Percentiles rank a stretch among this genome's conserved stretches.
phyloP scores from a whole-genome alignment of 2,113 vertebrate genomes.

The Scatophagus argus region DNA sequence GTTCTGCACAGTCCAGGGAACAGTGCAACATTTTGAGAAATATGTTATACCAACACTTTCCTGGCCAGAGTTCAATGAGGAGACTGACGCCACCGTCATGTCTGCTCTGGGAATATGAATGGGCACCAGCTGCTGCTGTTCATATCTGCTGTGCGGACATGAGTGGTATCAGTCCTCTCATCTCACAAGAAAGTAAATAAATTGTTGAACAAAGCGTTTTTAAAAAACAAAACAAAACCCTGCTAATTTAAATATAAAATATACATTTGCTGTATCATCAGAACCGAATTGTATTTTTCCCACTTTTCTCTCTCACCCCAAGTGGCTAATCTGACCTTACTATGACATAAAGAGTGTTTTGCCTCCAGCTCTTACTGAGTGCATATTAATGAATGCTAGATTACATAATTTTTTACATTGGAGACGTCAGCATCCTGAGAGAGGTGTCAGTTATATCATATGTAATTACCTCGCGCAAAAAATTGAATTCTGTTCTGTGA shows the following conservation, averaged over 20 bases:
- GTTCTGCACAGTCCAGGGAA: not conserved
- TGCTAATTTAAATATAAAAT: not conserved
- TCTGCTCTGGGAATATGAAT: not conserved
- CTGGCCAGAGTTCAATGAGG: not conserved
- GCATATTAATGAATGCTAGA: not conserved
- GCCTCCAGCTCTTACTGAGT: not conserved
- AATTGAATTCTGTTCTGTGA: not conserved
- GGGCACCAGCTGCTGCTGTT: not conserved
- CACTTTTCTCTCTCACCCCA: not conserved
- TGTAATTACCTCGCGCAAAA: not conserved
- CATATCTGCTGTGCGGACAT: not conserved
- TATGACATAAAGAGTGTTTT: not conserved
- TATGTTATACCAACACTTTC: not conserved
- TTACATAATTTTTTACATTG: not conserved
- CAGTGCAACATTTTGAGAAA: not conserved
- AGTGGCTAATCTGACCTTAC: not conserved
- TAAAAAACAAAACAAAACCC: too few relatives aligned
- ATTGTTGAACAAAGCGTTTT: not conserved
- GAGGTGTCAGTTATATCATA: too few relatives aligned
- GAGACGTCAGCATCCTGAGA: not conserved
- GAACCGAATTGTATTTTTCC: not conserved
- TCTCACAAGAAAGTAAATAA: not conserved
- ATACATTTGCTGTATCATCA: not conserved
- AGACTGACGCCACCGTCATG: not conserved
- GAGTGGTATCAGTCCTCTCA: not conserved